Percentiles rank a stretch among this genome's conserved stretches.
These are phyloP conservation scores for Chironomus tentans DNA, from an alignment of 2,888 invertebrate species.

Conservation along the genomic window DNA sequence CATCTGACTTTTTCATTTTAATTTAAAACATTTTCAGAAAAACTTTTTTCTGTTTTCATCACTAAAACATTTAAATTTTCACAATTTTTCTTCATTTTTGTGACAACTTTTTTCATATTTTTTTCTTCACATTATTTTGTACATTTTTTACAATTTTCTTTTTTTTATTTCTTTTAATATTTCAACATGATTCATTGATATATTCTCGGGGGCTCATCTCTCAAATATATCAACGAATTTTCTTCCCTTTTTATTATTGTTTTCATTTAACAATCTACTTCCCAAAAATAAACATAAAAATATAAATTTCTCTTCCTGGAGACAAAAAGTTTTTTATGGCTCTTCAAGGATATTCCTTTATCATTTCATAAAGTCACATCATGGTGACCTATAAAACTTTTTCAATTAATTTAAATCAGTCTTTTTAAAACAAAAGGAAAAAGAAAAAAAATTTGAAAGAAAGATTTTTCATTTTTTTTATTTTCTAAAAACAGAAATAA, in stretches of 20 bases:
- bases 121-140: not conserved
- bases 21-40: not conserved
- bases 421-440: not conserved
- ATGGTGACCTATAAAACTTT: not conserved
- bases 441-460: not conserved
- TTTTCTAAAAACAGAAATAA: too few species aligned
- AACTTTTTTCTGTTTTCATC: not conserved
- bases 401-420: not conserved
- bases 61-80: not conserved
- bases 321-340: too few species aligned
- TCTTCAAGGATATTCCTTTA: too few species aligned
- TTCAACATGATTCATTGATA: not conserved
- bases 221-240: conserved; percentile 4
- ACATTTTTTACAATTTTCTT: not conserved
- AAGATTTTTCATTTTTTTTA: too few species aligned
- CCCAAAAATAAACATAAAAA: not conserved
- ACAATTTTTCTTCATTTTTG: not conserved
- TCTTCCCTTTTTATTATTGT: not conserved
- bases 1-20: not conserved
- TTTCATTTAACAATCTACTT: not conserved
- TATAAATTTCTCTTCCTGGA: too few species aligned
- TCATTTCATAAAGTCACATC: too few species aligned
- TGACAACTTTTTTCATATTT: not conserved
- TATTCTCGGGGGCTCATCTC: conserved; percentile 2
- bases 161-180: not conserved